Evolutionary conservation across 2,888 invertebrate genomes (phyloP).

Genomic region (Bombylius discolor): DNA sequence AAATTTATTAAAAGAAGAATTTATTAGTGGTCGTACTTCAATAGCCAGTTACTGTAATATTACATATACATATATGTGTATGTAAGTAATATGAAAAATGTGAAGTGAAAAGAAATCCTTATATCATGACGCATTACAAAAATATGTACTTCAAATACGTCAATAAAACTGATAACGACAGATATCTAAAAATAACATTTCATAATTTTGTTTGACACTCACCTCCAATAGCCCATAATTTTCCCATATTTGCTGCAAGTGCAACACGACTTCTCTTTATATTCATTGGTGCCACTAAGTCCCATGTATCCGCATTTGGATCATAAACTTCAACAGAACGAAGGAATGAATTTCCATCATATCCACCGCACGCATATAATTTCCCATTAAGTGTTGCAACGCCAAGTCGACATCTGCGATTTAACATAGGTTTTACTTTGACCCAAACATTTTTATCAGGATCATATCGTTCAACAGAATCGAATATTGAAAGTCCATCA

Average conservation of each 20-base stretch:
- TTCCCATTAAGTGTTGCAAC: slow-evolving; percentile 70
- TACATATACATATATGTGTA: too few species aligned
- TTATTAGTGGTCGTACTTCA: too few species aligned
- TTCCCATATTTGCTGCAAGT: slow-evolving; percentile 69
- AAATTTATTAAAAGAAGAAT: too few species aligned
- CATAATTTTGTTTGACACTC: neutral
- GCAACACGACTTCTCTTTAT: slow-evolving; percentile 71
- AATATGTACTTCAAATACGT: too few species aligned
- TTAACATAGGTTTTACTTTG: slow-evolving; percentile 63
- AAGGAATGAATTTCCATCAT: slow-evolving; percentile 72
- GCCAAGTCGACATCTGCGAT: slow-evolving; percentile 68
- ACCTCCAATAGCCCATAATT: slow-evolving; percentile 70
- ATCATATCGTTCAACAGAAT: slow-evolving; percentile 72
- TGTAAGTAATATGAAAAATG: too few species aligned
- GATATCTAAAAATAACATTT: too few species aligned
- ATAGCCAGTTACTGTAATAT: too few species aligned
- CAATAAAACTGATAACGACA: too few species aligned
- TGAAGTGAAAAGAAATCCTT: too few species aligned
- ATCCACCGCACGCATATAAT: slow-evolving; percentile 73
- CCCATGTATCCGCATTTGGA: slow-evolving; percentile 63
- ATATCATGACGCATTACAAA: too few species aligned
- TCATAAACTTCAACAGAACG: slow-evolving; percentile 72
- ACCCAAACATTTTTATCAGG: slow-evolving; percentile 60
- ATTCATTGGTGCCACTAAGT: slow-evolving; percentile 64
- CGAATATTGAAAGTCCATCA: slow-evolving; percentile 76